A percentile compares a stretch with the other conserved stretches of the same genome.
Conservation (phyloP, 2,797 vertebrate species). For the Neosilurus hyrtlii region DNA sequence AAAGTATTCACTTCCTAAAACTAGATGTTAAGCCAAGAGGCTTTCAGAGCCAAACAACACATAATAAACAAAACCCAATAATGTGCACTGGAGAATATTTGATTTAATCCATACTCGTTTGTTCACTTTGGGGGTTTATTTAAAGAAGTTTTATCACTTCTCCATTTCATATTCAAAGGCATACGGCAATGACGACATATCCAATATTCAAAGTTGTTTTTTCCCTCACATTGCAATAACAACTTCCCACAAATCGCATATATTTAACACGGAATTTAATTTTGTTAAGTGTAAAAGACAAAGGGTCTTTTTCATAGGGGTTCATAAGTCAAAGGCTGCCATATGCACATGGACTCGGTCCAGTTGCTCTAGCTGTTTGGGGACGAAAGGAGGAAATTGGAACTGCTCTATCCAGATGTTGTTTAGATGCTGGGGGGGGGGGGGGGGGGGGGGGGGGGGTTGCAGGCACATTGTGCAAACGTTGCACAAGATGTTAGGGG, state of each 20-base stretch:
- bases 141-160: background rate
- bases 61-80: background rate
- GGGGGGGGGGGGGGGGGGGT: slow-evolving; percentile 11
- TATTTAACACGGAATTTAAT: slow-evolving; percentile 51
- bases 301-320: slow-evolving; percentile 40
- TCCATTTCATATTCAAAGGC: background rate
- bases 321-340: slow-evolving; percentile 56
- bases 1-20: background rate
- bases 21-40: background rate
- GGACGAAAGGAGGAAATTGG: slow-evolving; percentile 56
- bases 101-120: background rate
- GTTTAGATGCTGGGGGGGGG: slow-evolving; percentile 7
- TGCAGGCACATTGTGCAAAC: slow-evolving; percentile 19
- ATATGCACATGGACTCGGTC: slow-evolving; percentile 63
- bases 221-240: slow-evolving; percentile 8
- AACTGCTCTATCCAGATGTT: slow-evolving; percentile 40
- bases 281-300: slow-evolving; percentile 58
- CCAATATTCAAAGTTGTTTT: slow-evolving; percentile 6
- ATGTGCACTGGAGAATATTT: background rate
- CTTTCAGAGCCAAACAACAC: slow-evolving; percentile 2
- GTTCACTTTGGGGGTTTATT: background rate
- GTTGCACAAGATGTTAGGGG: slow-evolving; percentile 8
- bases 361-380: slow-evolving; percentile 57
- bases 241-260: slow-evolving; percentile 39
- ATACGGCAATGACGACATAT: background rate